Conservation (phyloP, 2,888 invertebrate species). For the Kryphioiulus occultus region DNA sequence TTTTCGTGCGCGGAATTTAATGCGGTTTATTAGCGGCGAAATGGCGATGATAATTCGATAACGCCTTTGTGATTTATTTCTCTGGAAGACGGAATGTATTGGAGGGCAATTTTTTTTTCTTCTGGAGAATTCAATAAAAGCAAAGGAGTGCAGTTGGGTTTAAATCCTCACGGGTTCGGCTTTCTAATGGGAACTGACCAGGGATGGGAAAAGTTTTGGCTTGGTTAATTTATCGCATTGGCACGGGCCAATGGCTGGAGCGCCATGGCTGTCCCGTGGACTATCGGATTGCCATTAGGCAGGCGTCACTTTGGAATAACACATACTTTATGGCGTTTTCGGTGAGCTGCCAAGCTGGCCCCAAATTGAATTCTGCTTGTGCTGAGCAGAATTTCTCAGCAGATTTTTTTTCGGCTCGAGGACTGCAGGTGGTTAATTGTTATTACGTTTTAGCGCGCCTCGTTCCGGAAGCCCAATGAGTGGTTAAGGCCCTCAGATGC, state of each 20-base stretch:
- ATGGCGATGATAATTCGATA: conserved; percentile 35
- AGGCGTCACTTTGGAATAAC: not conserved
- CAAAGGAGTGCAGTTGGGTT: not conserved
- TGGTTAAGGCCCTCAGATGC: not conserved
- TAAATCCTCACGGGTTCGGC: conserved; percentile 15
- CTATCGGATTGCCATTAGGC: conserved; percentile 26
- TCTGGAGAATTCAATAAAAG: not conserved
- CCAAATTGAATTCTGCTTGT: not conserved
- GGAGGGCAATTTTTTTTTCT: not conserved
- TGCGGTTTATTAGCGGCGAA: conserved; percentile 15
- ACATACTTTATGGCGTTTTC: conserved; percentile 7
- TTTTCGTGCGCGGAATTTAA: conserved; percentile 1
- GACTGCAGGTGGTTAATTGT: conserved; percentile 6
- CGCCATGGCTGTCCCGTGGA: not conserved
- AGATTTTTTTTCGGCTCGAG: not conserved
- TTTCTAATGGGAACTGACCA: conserved; percentile 6
- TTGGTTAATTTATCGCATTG: not conserved
- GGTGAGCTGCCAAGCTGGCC: not conserved
- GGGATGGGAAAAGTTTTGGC: not conserved
- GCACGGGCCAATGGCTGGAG: not conserved
- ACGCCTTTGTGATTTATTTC: conserved; percentile 35
- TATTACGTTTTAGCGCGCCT: not conserved
- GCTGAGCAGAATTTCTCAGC: not conserved
- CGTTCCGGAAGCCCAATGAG: not conserved
- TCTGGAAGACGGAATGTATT: not conserved